Percentiles rank a stretch among this genome's conserved stretches.
These are phyloP conservation scores for Porites lutea DNA, from an alignment of 64 coral and sea anemone species.

Conservation along the genomic window DNA sequence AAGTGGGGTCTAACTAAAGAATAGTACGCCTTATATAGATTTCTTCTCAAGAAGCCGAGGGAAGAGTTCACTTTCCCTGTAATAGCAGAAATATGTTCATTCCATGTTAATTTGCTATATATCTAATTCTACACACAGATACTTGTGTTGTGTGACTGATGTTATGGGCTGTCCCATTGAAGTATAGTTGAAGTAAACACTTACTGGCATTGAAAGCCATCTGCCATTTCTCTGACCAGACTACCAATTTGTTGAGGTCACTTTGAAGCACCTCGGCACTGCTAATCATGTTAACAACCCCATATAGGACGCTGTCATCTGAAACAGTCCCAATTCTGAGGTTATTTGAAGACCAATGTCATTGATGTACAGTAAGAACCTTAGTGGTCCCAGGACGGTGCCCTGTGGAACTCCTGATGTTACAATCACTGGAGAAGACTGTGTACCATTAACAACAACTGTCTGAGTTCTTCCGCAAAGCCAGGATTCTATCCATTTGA, in stretches of 20 bases:
- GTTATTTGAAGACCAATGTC: constrained; percentile 3
- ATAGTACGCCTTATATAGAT: too few species aligned
- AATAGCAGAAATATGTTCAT: too few species aligned
- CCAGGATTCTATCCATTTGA: not conserved
- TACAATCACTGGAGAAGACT: constrained; percentile 10
- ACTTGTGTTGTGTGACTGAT: too few species aligned
- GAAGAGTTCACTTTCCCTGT: too few species aligned
- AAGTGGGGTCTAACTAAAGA: too few species aligned
- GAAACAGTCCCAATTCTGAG: constrained; percentile 3
- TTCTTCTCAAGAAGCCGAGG: too few species aligned
- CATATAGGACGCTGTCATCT: not conserved
- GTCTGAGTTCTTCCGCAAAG: not conserved
- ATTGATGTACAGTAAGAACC: constrained; percentile 47
- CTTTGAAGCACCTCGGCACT: not conserved
- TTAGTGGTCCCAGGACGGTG: constrained; percentile 25
- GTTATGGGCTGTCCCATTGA: too few species aligned
- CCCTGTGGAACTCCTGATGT: constrained; percentile 36
- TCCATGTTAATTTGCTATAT: too few species aligned
- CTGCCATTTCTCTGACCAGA: too few species aligned
- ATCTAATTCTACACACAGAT: too few species aligned
- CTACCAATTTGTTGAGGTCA: not conserved
- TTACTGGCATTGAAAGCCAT: too few species aligned
- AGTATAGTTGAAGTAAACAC: too few species aligned
- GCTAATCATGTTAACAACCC: not conserved
- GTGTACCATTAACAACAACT: not conserved